These are phyloP conservation scores for Drosophila neonasuta DNA, from an alignment of 2,888 invertebrate species.

Conservation along the genomic window DNA sequence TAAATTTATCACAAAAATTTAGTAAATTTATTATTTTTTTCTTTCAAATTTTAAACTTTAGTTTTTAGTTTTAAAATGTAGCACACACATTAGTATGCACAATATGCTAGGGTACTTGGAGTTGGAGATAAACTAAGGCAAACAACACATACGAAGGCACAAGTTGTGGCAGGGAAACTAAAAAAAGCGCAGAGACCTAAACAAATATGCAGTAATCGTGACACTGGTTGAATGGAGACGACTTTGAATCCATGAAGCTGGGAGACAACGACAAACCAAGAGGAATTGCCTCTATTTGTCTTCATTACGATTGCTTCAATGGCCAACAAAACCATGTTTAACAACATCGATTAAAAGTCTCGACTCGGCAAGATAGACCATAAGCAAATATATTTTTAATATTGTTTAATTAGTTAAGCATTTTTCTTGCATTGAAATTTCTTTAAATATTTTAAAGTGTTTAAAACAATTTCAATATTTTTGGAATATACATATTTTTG, in stretches of 20 bases:
- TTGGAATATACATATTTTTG: not conserved
- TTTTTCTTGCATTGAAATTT: too few relatives aligned
- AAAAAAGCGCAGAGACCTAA: slow-evolving; percentile 52
- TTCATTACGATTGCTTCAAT: slow-evolving; percentile 47
- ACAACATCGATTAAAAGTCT: slow-evolving; percentile 10
- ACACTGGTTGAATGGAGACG: slow-evolving; percentile 22
- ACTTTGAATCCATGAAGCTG: slow-evolving; percentile 7
- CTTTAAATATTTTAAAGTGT: too few relatives aligned
- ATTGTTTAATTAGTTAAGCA: too few relatives aligned
- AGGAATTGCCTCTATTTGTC: slow-evolving; percentile 63
- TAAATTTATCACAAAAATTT: too few relatives aligned
- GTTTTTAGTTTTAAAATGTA: too few relatives aligned
- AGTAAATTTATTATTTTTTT: too few relatives aligned
- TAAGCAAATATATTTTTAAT: not conserved
- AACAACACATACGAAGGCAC: slow-evolving; percentile 49
- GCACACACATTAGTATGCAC: too few relatives aligned
- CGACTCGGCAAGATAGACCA: not conserved
- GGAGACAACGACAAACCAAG: slow-evolving; percentile 26
- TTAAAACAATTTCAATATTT: not conserved
- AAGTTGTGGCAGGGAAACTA: not conserved
- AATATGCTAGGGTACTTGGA: not conserved
- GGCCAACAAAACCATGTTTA: slow-evolving; percentile 4
- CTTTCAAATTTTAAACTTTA: too few relatives aligned
- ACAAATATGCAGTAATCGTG: slow-evolving; percentile 63
- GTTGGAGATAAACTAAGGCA: slow-evolving; percentile 41